phyloP scores from a whole-genome alignment of 2,888 invertebrate genomes.

The Xestoiulus laeticollis region DNA sequence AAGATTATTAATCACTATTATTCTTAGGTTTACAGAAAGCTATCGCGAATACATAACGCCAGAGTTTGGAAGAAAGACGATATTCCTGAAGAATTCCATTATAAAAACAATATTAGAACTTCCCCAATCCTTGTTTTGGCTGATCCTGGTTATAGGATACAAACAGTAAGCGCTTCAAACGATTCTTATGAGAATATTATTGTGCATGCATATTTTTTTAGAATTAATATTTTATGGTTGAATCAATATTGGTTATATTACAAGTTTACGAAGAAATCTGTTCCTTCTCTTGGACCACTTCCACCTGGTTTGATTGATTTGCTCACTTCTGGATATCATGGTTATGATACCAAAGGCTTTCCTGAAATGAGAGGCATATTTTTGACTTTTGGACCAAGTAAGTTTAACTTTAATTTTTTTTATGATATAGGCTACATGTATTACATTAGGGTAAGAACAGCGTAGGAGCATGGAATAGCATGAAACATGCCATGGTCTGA shows the following conservation, averaged over 20 bases:
- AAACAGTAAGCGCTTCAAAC: constrained; percentile 33
- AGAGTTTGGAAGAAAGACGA: constrained; percentile 61
- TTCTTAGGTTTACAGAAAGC: background rate
- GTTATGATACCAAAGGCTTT: constrained; percentile 59
- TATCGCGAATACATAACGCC: constrained; percentile 16
- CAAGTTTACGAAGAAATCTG: constrained; percentile 1
- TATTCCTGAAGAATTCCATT: constrained; percentile 62
- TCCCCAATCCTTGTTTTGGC: constrained; percentile 62
- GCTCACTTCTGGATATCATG: constrained; percentile 59
- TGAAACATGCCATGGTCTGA: no score
- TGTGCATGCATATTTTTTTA: no score
- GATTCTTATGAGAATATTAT: background rate
- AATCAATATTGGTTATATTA: background rate
- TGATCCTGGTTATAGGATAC: constrained; percentile 60
- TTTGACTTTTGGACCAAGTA: constrained; percentile 62
- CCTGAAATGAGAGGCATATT: constrained; percentile 62
- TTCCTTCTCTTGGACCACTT: background rate
- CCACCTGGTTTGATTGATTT: background rate
- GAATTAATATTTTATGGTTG: background rate
- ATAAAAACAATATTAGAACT: constrained; percentile 62
- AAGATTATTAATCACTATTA: no score
- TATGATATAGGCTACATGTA: no score
- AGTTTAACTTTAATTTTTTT: background rate
- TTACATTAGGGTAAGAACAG: no score
- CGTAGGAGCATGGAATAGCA: no score